Conservation (phyloP, 2,888 invertebrate genomes). For the Parnassius mnemosyne region DNA sequence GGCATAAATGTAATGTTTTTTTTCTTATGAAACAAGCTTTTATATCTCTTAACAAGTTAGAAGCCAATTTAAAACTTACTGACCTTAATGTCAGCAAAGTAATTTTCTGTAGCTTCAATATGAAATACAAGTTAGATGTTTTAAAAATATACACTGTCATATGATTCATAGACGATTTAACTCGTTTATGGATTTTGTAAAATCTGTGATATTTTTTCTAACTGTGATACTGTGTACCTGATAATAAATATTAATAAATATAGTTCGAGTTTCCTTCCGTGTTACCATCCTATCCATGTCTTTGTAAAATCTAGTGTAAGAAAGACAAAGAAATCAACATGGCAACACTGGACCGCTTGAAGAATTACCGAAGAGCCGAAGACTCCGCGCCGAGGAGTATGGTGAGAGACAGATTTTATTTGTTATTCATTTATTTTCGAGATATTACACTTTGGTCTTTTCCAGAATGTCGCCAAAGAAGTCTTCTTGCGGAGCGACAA, state of each 20-base stretch:
- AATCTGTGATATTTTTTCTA: conserved; percentile 9
- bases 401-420: conserved; percentile 45
- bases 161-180: no score
- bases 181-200: background rate
- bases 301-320: conserved; percentile 23
- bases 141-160: no score
- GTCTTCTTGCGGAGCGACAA: conserved; percentile 7
- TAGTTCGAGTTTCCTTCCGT: conserved; percentile 39
- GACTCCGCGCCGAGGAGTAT: conserved; percentile 41
- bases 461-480: conserved; percentile 48
- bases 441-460: conserved; percentile 73
- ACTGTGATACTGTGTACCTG: conserved; percentile 41
- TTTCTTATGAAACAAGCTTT: no score
- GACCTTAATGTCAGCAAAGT: no score
- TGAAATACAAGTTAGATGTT: no score
- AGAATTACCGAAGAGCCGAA: conserved; percentile 35
- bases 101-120: no score
- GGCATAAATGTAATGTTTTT: no score
- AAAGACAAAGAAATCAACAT: background rate
- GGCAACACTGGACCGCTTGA: conserved; percentile 7
- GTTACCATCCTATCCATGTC: conserved; percentile 23
- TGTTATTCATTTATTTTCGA: conserved; percentile 42
- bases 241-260: conserved; percentile 35
- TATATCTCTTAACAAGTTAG: no score
- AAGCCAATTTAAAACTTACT: no score